Percentiles rank a stretch among this genome's conserved stretches.
phyloP scores from a whole-genome alignment of 2,113 vertebrate genomes.

The Lophura nycthemera region DNA sequence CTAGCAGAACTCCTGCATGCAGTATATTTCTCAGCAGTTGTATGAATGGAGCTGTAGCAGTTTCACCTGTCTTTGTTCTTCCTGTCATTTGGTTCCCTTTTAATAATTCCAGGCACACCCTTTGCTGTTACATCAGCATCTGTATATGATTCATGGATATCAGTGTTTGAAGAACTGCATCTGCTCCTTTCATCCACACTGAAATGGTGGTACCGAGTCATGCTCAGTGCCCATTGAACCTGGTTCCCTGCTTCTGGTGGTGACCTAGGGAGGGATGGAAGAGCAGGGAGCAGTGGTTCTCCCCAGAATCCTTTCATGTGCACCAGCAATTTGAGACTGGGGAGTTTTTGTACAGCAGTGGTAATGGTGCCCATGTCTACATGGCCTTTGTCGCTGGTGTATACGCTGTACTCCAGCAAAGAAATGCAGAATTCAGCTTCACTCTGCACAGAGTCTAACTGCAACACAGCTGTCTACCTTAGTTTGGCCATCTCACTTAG shows the following conservation, averaged over 20 bases:
- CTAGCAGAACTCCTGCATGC: neutral
- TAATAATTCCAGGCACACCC: slow-evolving; percentile 50
- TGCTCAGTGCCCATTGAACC: rapidly evolving
- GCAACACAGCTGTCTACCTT: neutral
- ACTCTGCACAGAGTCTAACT: neutral
- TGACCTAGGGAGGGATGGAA: neutral
- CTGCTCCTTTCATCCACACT: neutral
- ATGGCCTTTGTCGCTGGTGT: rapidly evolving
- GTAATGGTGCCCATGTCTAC: neutral
- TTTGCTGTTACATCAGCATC: slow-evolving; percentile 10
- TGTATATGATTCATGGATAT: slow-evolving; percentile 43
- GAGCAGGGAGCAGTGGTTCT: neutral
- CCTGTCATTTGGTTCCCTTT: slow-evolving; percentile 37
- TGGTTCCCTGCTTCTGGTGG: neutral
- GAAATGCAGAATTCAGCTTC: neutral
- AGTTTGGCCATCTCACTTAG: neutral
- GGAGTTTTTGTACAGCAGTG: neutral
- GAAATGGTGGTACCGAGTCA: neutral
- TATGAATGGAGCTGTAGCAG: neutral
- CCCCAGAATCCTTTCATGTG: rapidly evolving
- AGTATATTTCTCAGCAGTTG: neutral
- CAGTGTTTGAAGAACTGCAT: neutral
- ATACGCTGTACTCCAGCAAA: neutral
- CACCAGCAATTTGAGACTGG: neutral
- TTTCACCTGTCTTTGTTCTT: slow-evolving; percentile 34